Evolutionary conservation across 2,113 vertebrate genomes (phyloP).

Genomic region (Grammomys surdaster): DNA sequence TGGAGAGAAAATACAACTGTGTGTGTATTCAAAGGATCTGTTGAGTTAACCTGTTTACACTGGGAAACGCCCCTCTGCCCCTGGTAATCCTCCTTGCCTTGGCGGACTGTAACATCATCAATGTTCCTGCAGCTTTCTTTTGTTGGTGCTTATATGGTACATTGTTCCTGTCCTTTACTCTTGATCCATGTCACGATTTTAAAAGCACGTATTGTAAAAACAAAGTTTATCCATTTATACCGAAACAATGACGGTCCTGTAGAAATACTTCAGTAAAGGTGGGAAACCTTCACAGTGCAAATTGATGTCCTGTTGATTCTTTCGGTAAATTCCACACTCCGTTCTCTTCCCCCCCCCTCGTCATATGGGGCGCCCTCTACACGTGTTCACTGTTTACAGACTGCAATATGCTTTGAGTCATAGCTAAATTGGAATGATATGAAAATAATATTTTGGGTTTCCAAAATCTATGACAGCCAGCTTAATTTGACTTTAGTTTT

Average conservation of each 20-base stretch:
- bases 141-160: neutral
- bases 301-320: neutral
- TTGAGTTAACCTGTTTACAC: neutral
- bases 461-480: conserved; percentile 52
- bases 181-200: neutral
- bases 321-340: neutral
- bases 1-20: neutral
- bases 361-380: neutral
- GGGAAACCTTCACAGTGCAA: neutral
- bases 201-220: conserved; percentile 29
- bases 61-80: neutral
- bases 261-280: neutral
- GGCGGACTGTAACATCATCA: neutral
- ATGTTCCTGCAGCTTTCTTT: neutral
- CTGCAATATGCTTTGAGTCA: neutral
- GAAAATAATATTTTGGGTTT: conserved; percentile 46
- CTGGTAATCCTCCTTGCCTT: neutral
- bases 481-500: conserved; percentile 73
- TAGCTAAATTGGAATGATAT: conserved; percentile 21
- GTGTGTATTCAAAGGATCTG: neutral
- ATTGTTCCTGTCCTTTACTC: conserved; percentile 43
- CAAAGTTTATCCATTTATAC: conserved; percentile 40
- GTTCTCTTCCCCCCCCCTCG: neutral
- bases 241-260: neutral
- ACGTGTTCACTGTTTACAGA: neutral